Conservation (phyloP, 2,797 vertebrate genomes). For the Spinus pinus region DNA sequence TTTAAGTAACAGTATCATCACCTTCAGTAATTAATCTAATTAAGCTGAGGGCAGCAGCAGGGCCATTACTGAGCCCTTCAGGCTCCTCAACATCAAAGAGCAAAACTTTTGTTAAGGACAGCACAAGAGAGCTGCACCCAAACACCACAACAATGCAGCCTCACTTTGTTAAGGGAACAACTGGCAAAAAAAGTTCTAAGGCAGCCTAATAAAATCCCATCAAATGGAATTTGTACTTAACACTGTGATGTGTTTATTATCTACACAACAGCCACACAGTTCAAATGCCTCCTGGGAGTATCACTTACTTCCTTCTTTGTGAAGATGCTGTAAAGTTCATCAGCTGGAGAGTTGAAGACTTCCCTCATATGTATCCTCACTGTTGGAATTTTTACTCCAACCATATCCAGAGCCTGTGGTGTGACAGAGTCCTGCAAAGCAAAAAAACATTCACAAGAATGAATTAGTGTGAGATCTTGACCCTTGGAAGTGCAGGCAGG, state of each 20-base stretch:
- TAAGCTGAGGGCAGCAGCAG: neutral
- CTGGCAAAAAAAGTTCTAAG: neutral
- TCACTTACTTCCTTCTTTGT: conserved; percentile 63
- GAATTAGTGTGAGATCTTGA: neutral
- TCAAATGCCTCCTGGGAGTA: neutral
- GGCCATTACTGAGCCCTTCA: neutral
- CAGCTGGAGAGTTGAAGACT: conserved; percentile 44
- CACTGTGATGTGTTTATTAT: neutral
- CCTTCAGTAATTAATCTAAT: neutral
- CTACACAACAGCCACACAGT: neutral
- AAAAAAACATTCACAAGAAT: rapidly evolving
- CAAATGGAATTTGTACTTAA: neutral
- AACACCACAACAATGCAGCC: neutral
- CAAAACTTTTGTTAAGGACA: neutral
- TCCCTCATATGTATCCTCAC: conserved; percentile 63
- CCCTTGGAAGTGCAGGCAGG: rapidly evolving
- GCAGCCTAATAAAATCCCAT: neutral
- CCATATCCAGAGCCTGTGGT: neutral
- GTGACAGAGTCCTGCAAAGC: conserved; percentile 30
- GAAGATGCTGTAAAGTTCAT: conserved; percentile 65
- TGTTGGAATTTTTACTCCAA: conserved; percentile 71
- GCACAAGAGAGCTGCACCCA: rapidly evolving
- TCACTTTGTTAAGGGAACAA: neutral
- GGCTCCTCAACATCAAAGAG: neutral
- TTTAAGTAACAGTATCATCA: neutral